Evolutionary conservation across 2,888 invertebrate species (phyloP).

Genomic region (Nephrotoma flavescens): DNA sequence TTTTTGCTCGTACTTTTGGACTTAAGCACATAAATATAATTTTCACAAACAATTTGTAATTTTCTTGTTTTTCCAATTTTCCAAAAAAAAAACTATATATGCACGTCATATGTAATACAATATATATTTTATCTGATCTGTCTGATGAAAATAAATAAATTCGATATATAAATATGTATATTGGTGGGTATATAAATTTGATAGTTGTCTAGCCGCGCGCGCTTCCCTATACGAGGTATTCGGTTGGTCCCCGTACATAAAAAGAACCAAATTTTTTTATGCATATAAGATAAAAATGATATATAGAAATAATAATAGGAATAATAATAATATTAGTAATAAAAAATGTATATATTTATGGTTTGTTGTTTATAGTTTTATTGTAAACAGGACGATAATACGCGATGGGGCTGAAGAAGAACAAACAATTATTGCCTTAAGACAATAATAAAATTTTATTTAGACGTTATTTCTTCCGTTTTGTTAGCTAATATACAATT

Average conservation of each 20-base stretch:
- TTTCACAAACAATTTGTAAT: not conserved
- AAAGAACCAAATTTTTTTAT: not conserved
- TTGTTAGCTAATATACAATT: not conserved
- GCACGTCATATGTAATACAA: not conserved
- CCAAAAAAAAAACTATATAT: not conserved
- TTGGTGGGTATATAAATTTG: too few relatives aligned
- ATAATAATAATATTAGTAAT: not conserved
- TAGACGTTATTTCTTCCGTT: not conserved
- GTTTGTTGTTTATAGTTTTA: not conserved
- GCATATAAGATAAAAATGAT: not conserved
- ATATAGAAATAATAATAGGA: not conserved
- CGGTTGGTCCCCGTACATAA: not conserved
- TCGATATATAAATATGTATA: not conserved
- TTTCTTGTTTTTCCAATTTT: not conserved
- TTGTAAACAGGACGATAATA: not conserved
- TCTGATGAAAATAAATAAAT: not conserved
- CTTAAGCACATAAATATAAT: not conserved
- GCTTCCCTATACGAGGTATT: not conserved
- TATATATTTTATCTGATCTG: not conserved
- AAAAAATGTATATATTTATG: not conserved
- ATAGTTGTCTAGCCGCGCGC: not conserved
- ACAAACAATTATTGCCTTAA: not conserved
- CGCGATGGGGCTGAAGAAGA: not conserved
- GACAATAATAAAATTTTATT: not conserved
- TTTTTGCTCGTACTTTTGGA: not conserved